Evolutionary conservation across 2,888 invertebrate species (phyloP), one percentile per base, ranked within the genome.

Genomic region (Chrysolina oricalcia): DNA sequence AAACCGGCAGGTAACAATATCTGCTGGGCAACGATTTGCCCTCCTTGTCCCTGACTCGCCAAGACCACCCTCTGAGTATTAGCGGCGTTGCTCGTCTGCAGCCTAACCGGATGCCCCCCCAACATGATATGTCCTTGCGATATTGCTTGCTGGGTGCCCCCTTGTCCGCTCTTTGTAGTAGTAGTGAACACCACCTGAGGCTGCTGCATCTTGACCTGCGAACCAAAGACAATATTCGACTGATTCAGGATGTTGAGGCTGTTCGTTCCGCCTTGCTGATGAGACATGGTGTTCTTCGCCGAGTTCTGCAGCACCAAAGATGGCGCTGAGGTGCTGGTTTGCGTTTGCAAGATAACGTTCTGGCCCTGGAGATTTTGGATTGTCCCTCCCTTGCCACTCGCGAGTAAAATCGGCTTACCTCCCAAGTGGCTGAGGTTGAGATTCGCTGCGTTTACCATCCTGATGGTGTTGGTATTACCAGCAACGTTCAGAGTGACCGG

Each of bases 1-100:
- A 92, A 91, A 46, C 91, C 91, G 10, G 91, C 91, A n/a, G 92
- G 92, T 72, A 93, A 87, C 72, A 92, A 87, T 78, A 93, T 91
- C 86, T 92, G 92, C 80, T 91, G 91, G 3, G 89, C 87, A n/a
- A 89, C 87, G 35, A 89, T 87, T 74, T 89, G 89, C 15, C 89
- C 89, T 1, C 88, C 88, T 82, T 89, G 89, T 53, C 91, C 91
- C 82, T 91, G 91, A 75, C 91, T 91, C 11, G 91, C 90, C 71
- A 91, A 86, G 21, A 91, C 90, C 53, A 91, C 90, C 72, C 91
- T 78, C 75, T 89, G 88, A 15, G 87, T 83, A 43, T 83, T 84
- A 2, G 83, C 75, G 15, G 86, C 82, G 41, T 82, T 84, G 40
- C 83, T 86, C 35, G 53, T 85, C 73, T 87, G 87, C 76, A 89